These are phyloP conservation scores for Drosophila chauvacae DNA, from an alignment of 1,140 invertebrate species.

Conservation along the genomic window DNA sequence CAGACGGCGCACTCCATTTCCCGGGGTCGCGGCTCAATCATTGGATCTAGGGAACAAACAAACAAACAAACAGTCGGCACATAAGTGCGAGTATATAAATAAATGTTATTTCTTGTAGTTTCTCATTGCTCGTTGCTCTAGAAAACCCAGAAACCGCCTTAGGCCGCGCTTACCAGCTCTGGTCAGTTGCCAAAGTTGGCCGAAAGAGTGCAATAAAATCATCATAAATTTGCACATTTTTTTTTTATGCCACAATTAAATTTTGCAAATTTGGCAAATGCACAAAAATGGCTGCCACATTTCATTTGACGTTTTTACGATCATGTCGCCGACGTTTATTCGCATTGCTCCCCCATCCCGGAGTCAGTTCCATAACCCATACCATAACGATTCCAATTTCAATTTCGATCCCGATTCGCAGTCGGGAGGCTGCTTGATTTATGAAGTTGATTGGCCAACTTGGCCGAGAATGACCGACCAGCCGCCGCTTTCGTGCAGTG, in stretches of 20 bases:
- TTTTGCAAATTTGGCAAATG: conserved; percentile 80
- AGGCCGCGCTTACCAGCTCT: conserved; percentile 40
- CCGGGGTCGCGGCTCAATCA: conserved; percentile 14
- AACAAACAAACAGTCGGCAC: conserved; percentile 5
- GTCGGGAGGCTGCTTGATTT: conserved; percentile 59
- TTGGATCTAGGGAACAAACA: conserved; percentile 39
- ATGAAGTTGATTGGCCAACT: conserved; percentile 69
- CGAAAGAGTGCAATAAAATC: conserved; percentile 67
- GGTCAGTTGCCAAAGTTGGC: conserved; percentile 63
- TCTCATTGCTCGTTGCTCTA: conserved; percentile 15
- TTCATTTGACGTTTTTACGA: conserved; percentile 80
- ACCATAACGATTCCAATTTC: conserved; percentile 39
- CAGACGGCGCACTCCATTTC: conserved; percentile 47
- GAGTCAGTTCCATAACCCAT: conserved; percentile 8
- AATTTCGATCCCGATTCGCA: conserved; percentile 40
- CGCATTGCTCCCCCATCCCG: conserved; percentile 19
- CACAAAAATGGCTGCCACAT: conserved; percentile 79
- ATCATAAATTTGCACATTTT: conserved; percentile 71
- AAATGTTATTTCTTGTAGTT: conserved; percentile 40
- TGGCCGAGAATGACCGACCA: conserved; percentile 32
- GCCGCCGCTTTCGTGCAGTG: conserved; percentile 57
- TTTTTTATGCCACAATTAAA: conserved; percentile 75
- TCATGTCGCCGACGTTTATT: conserved; percentile 55
- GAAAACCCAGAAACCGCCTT: conserved; percentile 35
- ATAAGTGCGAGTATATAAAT: conserved; percentile 34